Percentiles rank a stretch among this genome's conserved stretches.
These are phyloP conservation scores for Orientallactaga bullata DNA, from an alignment of 2,113 vertebrate genomes.

Conservation along the genomic window DNA sequence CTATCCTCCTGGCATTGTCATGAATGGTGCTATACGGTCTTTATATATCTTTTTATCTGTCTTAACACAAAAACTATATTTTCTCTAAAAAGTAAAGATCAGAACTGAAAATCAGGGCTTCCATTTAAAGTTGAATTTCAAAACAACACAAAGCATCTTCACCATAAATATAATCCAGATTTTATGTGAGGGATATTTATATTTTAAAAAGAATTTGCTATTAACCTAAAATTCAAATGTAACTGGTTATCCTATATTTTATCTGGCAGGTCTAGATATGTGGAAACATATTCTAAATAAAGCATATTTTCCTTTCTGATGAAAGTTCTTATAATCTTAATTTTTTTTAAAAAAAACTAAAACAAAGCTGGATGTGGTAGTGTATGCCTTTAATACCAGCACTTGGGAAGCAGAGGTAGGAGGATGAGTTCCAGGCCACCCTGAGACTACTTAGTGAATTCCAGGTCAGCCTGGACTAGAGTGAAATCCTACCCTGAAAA, in stretches of 20 bases:
- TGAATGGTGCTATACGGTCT: conserved; percentile 5
- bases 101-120: conserved; percentile 3
- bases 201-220: conserved; percentile 8
- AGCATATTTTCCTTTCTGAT: conserved; percentile 23
- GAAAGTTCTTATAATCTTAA: conserved; percentile 40
- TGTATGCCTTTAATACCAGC: no score
- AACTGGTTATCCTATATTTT: neutral
- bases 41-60: neutral
- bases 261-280: neutral
- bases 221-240: conserved; percentile 42
- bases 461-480: no score
- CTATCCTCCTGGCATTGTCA: neutral
- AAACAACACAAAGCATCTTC: neutral
- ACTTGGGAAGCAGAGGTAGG: no score
- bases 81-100: neutral
- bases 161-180: conserved; percentile 14
- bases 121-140: conserved; percentile 38
- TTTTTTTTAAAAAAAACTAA: no score
- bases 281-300: conserved; percentile 58
- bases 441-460: no score
- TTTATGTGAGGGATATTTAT: neutral
- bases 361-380: no score
- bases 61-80: neutral
- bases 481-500: no score
- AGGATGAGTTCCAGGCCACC: no score